phyloP scores from a whole-genome alignment of 2,888 invertebrate species.

The Leptinotarsa haldemani region DNA sequence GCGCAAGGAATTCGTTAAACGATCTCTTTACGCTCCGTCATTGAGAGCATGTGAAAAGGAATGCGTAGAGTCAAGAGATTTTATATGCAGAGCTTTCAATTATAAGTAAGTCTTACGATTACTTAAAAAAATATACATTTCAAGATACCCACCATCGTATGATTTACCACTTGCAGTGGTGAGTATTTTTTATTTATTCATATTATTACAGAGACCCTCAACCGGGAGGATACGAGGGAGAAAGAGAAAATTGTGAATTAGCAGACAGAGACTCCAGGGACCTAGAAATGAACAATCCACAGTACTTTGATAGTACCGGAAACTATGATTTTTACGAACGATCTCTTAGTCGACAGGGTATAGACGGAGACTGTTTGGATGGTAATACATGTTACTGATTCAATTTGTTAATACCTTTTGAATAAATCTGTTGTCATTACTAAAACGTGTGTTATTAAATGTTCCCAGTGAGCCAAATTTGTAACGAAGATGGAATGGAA shows the following conservation, averaged over 20 bases:
- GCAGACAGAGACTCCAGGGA: conserved; percentile 88
- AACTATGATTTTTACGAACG: conserved; percentile 89
- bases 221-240: conserved; percentile 65
- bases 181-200: not conserved
- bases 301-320: conserved; percentile 84
- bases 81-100: conserved; percentile 88
- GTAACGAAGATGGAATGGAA: conserved; percentile 95
- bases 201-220: conserved; percentile 45
- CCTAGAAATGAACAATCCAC: conserved; percentile 85
- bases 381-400: conserved; percentile 68
- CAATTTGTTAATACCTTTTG: conserved; percentile 22
- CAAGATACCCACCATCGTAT: no score
- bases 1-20: conserved; percentile 80
- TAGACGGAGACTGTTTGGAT: conserved; percentile 84
- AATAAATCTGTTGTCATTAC: conserved; percentile 14
- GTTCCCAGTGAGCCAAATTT: conserved; percentile 83
- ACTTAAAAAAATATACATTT: not conserved
- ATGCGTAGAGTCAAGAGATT: conserved; percentile 84
- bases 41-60: conserved; percentile 86
- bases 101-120: conserved; percentile 71
- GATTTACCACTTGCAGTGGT: no score
- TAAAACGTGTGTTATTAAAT: conserved; percentile 22
- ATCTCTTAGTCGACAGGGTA: conserved; percentile 77
- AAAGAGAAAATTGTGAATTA: conserved; percentile 88
- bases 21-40: conserved; percentile 79